Base-by-base conservation (phyloP, 2,888 invertebrate species). In the Imbricaverruca yamaguchii region DNA sequence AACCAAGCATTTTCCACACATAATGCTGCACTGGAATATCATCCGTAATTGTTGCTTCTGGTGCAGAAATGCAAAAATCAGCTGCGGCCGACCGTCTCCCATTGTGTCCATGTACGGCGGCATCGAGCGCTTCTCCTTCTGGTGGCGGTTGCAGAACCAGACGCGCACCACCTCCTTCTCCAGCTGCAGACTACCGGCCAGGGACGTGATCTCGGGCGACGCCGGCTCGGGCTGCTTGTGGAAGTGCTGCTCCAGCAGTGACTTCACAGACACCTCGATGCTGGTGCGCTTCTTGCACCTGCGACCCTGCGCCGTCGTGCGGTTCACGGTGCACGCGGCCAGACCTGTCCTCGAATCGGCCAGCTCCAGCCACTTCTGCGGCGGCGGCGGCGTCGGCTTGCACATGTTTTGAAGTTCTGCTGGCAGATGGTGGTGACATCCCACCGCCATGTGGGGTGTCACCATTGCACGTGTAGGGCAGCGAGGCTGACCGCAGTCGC, bases 321-420 rank as follows among this genome's bases (percentile, higher is more conserved):
- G 98, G 89, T 99, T 98, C 89, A 98, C 97, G 88, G 95, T 95
- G 83, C n/a, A n/a, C n/a, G 97, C 97, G 23, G 98, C 97, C 85
- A 97, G 96, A 80, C 98, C 97, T 84, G 97, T 97, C 86, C 97
- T 97, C 85, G 96, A 96, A 88, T 99, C 98, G 81, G 99, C 98
- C 89, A 99, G 98, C 88, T 99, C 98, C 81, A 99, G 91, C 99
- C 99, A 99, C 89, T 98, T 98, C 89, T 97, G 97, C 84, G 99
- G 91, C 86, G 99, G 91, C 86, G 99, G 89, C 81, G 99, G 99
- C 90, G 98, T 98, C 89, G 99, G 90, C 89, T 99, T 99, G 91
- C 98, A 99, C 99, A 99, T 99, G 88, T 99, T 89, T 99, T 99
- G 91, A 98, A 98, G 89, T 97, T 97, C 86, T 99, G 91, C 89